Evolutionary conservation across 2,888 invertebrate genomes (phyloP), one percentile per base, ranked within the genome.

Genomic region (Trissonchulus sp.): DNA sequence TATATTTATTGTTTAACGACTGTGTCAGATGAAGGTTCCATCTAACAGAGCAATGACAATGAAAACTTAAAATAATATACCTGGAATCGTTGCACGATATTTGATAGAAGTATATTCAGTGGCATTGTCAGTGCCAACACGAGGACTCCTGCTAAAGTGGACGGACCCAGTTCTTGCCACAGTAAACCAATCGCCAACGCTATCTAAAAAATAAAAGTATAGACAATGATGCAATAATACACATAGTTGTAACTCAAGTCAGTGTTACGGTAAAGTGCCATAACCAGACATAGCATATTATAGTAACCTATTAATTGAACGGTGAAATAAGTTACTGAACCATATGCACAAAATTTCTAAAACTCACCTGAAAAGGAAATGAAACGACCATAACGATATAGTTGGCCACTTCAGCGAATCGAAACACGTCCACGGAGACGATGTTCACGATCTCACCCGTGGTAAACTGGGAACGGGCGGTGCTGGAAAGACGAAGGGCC

Each of bases 121-220:
- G 84, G 87, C 1, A 98, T 93, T 76, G 97, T 88, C 73, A 96
- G 89, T 63, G 97, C 90, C 92, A 98, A 93, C 63, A 97, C 92
- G 1, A 91, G 92, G 72, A 98, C 87, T n/a, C 95, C 95, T 71
- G 95, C 94, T 3, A 98, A 85, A 0, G 48, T 34, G 2, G 94
- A 92, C 0, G 92, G 91, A 0, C 89, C 89, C 79, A 86, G 80
- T 69, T 85, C 83, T 79, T 80, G 33, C 15, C 48, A 73, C 63
- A 73, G 33, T 30, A 73, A 63, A 31, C 30, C n/a, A n/a, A 73
- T 3, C 15, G 73, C 62, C 3, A 73, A 3, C 62, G 36, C 33
- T 23, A 73, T 33, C 73, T 73, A 63, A 63, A 73, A n/a, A n/a
- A n/a, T n/a, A n/a, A n/a, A n/a, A n/a, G n/a, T n/a, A n/a, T n/a